Evolutionary conservation across 1,140 invertebrate species (phyloP), one percentile per base, ranked within the genome.

Genomic region (Drosophila setifemur): DNA sequence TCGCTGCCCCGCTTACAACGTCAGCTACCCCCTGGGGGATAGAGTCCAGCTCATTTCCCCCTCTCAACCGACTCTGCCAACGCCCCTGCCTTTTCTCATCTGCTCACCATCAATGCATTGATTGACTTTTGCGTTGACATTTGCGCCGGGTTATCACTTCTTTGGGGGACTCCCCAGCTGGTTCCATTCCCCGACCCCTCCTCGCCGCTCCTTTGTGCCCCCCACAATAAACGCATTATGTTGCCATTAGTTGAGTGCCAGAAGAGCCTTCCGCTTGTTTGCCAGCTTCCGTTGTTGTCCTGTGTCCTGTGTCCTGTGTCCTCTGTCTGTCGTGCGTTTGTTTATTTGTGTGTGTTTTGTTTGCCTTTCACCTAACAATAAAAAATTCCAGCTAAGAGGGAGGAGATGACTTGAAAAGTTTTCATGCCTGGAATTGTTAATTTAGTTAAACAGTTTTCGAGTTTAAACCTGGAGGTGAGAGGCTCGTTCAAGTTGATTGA

Each of bases 91-190:
- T 19, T 9, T 29, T 14, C 49, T 33, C 11, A 29, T 16, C 28
- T 50, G 5, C 28, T 11, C 42, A 19, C 19, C 61, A 64, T 64
- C 57, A 70, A 72, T 63, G 57, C 54, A 43, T 83, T 85, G 81
- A 85, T 85, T 85, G 79, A 85, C 81, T 85, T 85, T 86, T 85
- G 81, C 79, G 75, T 75, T 85, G 79, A 85, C 81, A 85, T 85
- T 85, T 85, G 71, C 71, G 74, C 81, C 53, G 49, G 78, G 81
- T 85, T 83, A 83, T 85, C 81, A 73, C 67, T 67, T 52, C 37
- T 67, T 44, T 66, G 60, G 39, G 44, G 54, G 49, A 37, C 53
- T 78, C 71, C 63, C 63, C 37, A 35, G 47, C 40, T 48, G 69
- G 37, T 54, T 35, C 31, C 49, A 43, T 25, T 26, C 6, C 47